Base-by-base conservation (phyloP, 1,140 invertebrate species). In the Sitophilus oryzae region DNA sequence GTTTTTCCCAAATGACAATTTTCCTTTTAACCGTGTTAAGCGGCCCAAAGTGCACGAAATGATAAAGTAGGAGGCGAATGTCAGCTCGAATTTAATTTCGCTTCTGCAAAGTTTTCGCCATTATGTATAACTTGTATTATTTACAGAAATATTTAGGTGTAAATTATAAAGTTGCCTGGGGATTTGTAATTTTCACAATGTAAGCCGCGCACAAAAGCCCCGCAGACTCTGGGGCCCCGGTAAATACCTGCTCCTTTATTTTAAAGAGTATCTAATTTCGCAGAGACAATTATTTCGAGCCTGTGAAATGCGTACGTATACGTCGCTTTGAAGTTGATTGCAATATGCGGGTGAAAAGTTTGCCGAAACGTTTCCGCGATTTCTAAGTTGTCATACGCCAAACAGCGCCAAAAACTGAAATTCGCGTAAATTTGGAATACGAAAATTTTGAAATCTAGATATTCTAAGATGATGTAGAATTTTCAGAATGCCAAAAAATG, bases 161-260 rank as follows among this genome's bases (percentile, higher is more conserved):
- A 52, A 52, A 52, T 52, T 52, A 52, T 52, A 52, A 52, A 52
- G 50, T 52, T 52, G 50, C 50, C 40, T 42, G 50, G 50, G 50
- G 50, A 52, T 52, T 52, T 52, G 50, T 52, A 52, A 52, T 52
- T 52, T 52, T 52, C 50, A 52, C 50, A 52, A 52, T 52, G 43
- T 38, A 36, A 52, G 22, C 50, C 30, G 25, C 41, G 38, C 40
- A 19, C 37, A 52, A 52, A 51, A 36, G 21, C 25, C 20, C 48
- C n/a, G 48, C 20, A 38, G 20, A 23, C 16, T 35, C 35, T 34
- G 14, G 25, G 48, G 19, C 23, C 45, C 36, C 38, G 18, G 30
- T 52, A 52, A 25, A 52, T 52, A 30, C 42, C 22, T 43, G 22
- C 41, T 40, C 21, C 23, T 18, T 51, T 51, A 49, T 19, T 21